Percentiles rank a stretch among this genome's conserved stretches.
Evolutionary conservation across 2,888 invertebrate species (phyloP).

Genomic region (Paralinhomoeus sp.): DNA sequence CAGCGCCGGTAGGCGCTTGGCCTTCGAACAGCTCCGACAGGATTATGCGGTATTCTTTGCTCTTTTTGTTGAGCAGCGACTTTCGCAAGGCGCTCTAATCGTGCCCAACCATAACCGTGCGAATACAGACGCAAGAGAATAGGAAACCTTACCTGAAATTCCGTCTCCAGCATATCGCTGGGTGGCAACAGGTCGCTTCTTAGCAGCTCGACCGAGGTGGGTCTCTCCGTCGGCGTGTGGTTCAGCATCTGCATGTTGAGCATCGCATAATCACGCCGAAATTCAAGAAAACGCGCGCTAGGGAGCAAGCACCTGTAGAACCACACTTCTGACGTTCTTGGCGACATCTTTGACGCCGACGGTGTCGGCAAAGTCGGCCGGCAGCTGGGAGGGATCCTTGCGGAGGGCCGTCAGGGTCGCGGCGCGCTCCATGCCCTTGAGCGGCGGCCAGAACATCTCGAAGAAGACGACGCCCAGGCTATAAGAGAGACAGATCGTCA

Average conservation of each 20-base stretch:
- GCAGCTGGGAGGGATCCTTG: constrained; percentile 44
- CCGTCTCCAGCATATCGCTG: constrained; percentile 58
- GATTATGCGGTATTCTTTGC: too few species aligned
- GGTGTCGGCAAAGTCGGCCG: constrained; percentile 34
- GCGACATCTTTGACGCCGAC: background rate
- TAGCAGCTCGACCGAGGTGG: constrained; percentile 60
- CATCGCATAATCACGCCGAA: too few species aligned
- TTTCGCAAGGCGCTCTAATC: too few species aligned
- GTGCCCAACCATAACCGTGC: too few species aligned
- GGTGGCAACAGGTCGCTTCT: constrained; percentile 61
- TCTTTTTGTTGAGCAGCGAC: too few species aligned
- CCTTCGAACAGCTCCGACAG: too few species aligned
- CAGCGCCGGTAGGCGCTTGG: too few species aligned
- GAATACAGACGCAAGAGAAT: too few species aligned
- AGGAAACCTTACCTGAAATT: constrained; percentile 36
- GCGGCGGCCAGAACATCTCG: constrained; percentile 62
- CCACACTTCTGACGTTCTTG: background rate
- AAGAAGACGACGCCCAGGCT: constrained; percentile 31
- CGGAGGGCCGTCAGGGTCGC: constrained; percentile 50
- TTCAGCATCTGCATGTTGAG: constrained; percentile 47
- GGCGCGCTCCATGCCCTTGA: constrained; percentile 74
- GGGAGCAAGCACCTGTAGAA: constrained; percentile 5
- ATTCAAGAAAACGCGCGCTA: too few species aligned
- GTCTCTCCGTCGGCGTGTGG: constrained; percentile 58
- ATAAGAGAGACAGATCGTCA: too few species aligned